A percentile compares a stretch with the other conserved stretches of the same genome.
These are phyloP conservation scores for Athalia cordata DNA, from an alignment of 2,888 invertebrate species.

Conservation along the genomic window DNA sequence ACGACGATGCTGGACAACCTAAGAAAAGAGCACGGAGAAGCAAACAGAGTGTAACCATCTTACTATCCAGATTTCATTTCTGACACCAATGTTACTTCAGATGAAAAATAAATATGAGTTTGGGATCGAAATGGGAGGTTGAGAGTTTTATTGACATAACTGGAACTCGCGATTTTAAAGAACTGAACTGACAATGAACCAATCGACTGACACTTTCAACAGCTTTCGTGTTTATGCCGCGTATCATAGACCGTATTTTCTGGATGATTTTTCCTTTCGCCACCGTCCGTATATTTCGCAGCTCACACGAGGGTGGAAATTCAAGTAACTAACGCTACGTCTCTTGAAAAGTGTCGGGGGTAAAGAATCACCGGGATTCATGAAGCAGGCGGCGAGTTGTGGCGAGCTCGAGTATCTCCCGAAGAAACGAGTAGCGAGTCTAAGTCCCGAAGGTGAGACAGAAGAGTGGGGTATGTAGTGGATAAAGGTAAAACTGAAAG, in stretches of 20 bases:
- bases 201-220: background rate
- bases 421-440: slow-evolving; percentile 7
- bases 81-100: no score
- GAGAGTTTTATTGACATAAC: no score
- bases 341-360: background rate
- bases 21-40: no score
- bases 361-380: slow-evolving; percentile 27
- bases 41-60: no score
- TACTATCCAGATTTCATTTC: no score
- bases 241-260: background rate
- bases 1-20: no score
- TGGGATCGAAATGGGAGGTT: no score
- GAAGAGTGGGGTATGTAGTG: background rate
- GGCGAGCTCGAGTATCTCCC: slow-evolving; percentile 14
- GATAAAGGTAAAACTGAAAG: slow-evolving; percentile 20
- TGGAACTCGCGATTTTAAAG: background rate
- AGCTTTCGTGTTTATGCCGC: slow-evolving; percentile 22
- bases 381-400: slow-evolving; percentile 1
- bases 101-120: no score
- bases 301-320: background rate
- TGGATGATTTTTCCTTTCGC: background rate
- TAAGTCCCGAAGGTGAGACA: background rate
- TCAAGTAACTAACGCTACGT: slow-evolving; percentile 27
- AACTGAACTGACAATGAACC: background rate
- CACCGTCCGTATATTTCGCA: background rate